These are phyloP conservation scores for Kryptolebias marmoratus DNA, from an alignment of 2,113 vertebrate genomes.

Conservation along the genomic window DNA sequence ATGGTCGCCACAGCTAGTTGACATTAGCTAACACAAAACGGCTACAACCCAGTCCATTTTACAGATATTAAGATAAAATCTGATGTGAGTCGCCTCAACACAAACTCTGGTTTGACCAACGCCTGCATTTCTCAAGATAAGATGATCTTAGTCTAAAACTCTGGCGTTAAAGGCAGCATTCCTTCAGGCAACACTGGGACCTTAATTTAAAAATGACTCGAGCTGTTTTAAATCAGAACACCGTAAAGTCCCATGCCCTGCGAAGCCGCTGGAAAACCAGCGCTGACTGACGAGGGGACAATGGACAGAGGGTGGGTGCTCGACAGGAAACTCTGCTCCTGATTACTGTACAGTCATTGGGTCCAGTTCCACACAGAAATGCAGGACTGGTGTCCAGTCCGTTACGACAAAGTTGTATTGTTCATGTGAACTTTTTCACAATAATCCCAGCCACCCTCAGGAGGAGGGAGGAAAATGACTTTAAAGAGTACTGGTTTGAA, in stretches of 20 bases:
- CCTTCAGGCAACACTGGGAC: too few relatives aligned
- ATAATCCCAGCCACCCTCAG: not conserved
- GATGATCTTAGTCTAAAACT: too few relatives aligned
- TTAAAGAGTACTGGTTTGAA: not conserved
- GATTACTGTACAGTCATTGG: conserved; percentile 34
- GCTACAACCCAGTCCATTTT: too few relatives aligned
- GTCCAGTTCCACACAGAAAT: conserved; percentile 28
- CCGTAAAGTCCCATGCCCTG: conserved; percentile 16
- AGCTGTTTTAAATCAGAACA: conserved; percentile 31
- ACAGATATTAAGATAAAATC: too few relatives aligned
- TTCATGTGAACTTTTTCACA: conserved; percentile 9
- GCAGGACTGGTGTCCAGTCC: not conserved
- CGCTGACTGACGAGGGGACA: conserved; percentile 56
- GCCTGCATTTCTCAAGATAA: too few relatives aligned
- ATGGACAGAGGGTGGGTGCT: conserved; percentile 52
- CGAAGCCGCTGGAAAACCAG: conserved; percentile 26
- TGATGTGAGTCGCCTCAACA: too few relatives aligned
- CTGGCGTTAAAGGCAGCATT: too few relatives aligned
- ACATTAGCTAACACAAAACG: too few relatives aligned
- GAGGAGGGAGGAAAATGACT: not conserved
- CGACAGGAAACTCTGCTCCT: conserved; percentile 61
- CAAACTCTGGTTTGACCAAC: too few relatives aligned
- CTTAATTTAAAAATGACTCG: conserved; percentile 2
- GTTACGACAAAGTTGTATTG: not conserved
- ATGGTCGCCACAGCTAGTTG: too few relatives aligned